Evolutionary conservation across 2,888 invertebrate genomes (phyloP), one percentile per base, ranked within the genome.

Genomic region (Fragum whitleyi): DNA sequence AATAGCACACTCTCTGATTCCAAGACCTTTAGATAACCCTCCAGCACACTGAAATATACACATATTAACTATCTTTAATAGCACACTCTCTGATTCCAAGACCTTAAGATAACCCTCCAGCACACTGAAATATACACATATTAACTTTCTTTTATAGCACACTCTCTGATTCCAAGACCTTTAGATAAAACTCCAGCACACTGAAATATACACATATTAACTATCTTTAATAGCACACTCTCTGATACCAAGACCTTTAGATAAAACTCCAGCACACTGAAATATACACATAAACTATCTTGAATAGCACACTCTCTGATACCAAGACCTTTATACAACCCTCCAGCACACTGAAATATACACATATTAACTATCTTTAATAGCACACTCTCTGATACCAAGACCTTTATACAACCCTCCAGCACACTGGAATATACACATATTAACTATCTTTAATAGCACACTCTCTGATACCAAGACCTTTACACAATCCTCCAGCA

Each of bases 161-260:
- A 98, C 94, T 98, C 97, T 89, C 96, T 95, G 80, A 98, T 96
- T 62, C 97, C 97, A 94, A 96, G 97, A n/a, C 98, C 98, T 59
- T 97, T 97, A 32, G 97, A 97, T 70, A 98, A 94, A 3, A 98
- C 98, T 72, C 98, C 98, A 86, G 97, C 97, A 53, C 98, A 95
- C 95, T 95, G 88, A 7, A 81, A 77, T n/a, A n/a, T n/a, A n/a
- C 93, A 98, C 98, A 94, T 98, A 98, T 88, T 96, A 97, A 6
- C 98, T 98, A 94, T 99, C 98, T 93, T 98, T 98, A 88, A 97
- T 96, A 47, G 97, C 97, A 69, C 98, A 98, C 94, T 98, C 97
- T 89, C 96, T 95, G 80, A 98, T 96, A 65, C 97, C 97, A 94
- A 96, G 97, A n/a, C 98, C 98, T 59, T 97, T 97, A 32, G 97